Evolutionary conservation across 2,888 invertebrate species (phyloP).

Genomic region (Brenthis hecate): DNA sequence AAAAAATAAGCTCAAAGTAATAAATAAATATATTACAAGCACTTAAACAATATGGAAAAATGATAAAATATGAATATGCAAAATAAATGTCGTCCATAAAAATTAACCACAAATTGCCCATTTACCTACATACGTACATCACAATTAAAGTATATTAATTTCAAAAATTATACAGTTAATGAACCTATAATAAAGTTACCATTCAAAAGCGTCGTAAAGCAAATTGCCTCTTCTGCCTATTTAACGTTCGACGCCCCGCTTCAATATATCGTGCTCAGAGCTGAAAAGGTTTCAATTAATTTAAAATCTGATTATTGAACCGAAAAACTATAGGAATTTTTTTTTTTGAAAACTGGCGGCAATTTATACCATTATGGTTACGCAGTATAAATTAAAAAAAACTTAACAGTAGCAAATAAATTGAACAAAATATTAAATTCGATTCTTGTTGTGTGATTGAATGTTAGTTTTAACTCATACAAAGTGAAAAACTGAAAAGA

Average conservation of each 20-base stretch:
- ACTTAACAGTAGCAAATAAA: background rate
- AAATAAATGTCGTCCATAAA: conserved; percentile 16
- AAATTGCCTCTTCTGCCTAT: conserved; percentile 48
- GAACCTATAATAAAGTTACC: conserved; percentile 41
- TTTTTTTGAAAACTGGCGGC: conserved; percentile 43
- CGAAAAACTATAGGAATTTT: conserved; percentile 42
- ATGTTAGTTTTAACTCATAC: too few species aligned
- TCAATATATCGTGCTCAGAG: conserved; percentile 47
- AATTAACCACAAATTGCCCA: conserved; percentile 5
- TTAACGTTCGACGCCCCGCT: conserved; percentile 45
- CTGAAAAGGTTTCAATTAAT: conserved; percentile 54
- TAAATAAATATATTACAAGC: background rate
- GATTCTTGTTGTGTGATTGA: too few species aligned
- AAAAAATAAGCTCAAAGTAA: too few species aligned
- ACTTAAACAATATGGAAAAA: background rate
- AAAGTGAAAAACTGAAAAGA: too few species aligned
- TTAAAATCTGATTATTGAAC: conserved; percentile 51
- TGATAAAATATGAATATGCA: background rate
- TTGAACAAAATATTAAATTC: too few species aligned
- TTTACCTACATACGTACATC: conserved; percentile 11
- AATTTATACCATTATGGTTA: conserved; percentile 41
- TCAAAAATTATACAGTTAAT: conserved; percentile 27
- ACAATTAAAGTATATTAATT: conserved; percentile 17
- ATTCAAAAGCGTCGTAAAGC: conserved; percentile 41
- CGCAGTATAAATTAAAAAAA: background rate